Conservation (phyloP, 2,888 invertebrate genomes). For the Cenopis cana region DNA sequence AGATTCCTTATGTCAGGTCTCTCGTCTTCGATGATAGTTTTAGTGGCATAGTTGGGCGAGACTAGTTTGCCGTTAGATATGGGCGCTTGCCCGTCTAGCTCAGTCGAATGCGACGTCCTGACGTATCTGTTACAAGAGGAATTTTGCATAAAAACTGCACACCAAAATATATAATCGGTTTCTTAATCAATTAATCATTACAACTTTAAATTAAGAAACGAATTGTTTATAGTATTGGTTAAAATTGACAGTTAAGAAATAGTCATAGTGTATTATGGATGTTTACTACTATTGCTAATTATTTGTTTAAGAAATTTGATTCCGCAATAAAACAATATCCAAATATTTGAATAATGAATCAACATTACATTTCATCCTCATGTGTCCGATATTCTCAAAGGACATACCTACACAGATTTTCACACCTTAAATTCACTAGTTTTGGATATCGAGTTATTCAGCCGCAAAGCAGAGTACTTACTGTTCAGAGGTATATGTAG, state of each 20-base stretch:
- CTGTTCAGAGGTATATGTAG: conserved; percentile 84
- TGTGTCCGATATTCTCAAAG: neutral
- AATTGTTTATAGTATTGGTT: neutral
- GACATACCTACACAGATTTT: neutral
- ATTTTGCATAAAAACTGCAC: conserved; percentile 1
- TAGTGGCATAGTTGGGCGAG: conserved; percentile 81
- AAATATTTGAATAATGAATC: neutral
- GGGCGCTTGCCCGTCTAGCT: conserved; percentile 79
- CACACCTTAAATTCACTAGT: neutral
- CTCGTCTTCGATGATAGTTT: conserved; percentile 83
- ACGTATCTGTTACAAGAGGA: conserved; percentile 79
- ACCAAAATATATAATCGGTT: neutral
- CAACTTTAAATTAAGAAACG: neutral
- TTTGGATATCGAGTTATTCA: conserved; percentile 4
- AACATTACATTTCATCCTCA: neutral
- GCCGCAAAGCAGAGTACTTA: conserved; percentile 75
- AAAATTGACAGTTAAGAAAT: neutral
- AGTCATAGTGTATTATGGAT: neutral
- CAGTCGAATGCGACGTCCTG: conserved; percentile 83
- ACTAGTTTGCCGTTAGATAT: conserved; percentile 79
- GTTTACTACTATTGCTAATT: neutral
- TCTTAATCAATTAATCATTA: neutral
- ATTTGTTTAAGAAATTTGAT: conserved; percentile 1
- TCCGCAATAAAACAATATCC: neutral
- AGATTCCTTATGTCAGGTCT: conserved; percentile 90